Conservation (phyloP, 2,888 invertebrate species). For the Listrodromus nycthemerus region DNA sequence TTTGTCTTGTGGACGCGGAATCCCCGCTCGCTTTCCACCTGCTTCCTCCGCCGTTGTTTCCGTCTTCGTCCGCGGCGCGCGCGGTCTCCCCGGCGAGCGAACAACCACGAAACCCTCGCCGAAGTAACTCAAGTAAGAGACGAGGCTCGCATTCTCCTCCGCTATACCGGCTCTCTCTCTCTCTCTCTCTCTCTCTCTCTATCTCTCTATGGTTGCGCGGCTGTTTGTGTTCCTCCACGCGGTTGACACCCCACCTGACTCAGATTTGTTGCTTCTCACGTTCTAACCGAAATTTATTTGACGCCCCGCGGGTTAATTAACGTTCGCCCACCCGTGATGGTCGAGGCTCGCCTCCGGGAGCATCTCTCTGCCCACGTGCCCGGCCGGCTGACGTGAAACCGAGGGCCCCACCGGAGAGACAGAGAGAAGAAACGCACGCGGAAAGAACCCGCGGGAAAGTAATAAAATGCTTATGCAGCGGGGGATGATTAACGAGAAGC, state of each 20-base stretch:
- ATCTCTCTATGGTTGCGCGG: slow-evolving; percentile 26
- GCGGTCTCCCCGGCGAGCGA: slow-evolving; percentile 40
- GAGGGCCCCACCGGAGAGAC: slow-evolving; percentile 50
- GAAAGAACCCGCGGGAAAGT: slow-evolving; percentile 68
- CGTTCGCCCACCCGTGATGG: slow-evolving; percentile 67
- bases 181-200: slow-evolving; percentile 16
- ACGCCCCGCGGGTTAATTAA: slow-evolving; percentile 82
- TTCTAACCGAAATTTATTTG: slow-evolving; percentile 84
- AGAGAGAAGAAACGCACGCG: slow-evolving; percentile 56
- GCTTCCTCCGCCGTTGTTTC: slow-evolving; percentile 32
- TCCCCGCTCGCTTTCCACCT: slow-evolving; percentile 13
- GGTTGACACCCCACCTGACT: slow-evolving; percentile 83
- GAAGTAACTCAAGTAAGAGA: slow-evolving; percentile 79
- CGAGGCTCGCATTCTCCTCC: slow-evolving; percentile 70
- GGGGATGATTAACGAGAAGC: slow-evolving; percentile 64
- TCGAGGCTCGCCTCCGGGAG: slow-evolving; percentile 53
- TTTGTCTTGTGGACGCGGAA: background rate
- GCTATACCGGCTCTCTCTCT: slow-evolving; percentile 26
- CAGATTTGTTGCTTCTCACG: slow-evolving; percentile 84
- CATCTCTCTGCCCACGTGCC: slow-evolving; percentile 34
- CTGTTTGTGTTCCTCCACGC: slow-evolving; percentile 47
- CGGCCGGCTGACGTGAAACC: slow-evolving; percentile 54
- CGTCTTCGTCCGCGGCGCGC: slow-evolving; percentile 34
- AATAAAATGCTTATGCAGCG: slow-evolving; percentile 72
- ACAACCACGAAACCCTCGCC: slow-evolving; percentile 68